Evolutionary conservation across 92 coral and sea anemone species (phyloP).

Genomic region (Palythoa grandis): DNA sequence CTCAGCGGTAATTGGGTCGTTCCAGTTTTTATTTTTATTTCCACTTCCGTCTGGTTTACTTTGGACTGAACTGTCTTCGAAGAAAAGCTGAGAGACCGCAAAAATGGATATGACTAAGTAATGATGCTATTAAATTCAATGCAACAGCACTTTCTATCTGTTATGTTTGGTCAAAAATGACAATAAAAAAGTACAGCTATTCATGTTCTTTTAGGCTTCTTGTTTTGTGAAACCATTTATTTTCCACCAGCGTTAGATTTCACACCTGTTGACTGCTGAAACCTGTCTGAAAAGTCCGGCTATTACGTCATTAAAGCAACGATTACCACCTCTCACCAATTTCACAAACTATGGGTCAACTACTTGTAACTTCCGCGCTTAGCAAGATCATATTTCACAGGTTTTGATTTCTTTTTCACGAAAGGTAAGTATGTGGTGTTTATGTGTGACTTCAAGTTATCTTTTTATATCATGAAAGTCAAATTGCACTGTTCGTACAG

Average conservation of each 20-base stretch:
- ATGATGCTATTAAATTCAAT: no score
- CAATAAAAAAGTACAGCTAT: no score
- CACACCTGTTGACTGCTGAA: conserved; percentile 20
- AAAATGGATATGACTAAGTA: no score
- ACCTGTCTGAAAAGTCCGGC: conserved; percentile 9
- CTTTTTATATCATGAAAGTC: neutral
- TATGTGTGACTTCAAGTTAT: neutral
- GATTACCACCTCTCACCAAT: neutral
- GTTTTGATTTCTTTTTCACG: neutral
- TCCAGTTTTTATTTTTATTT: no score
- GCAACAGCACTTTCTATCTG: neutral
- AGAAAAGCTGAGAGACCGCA: no score
- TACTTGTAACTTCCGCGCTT: neutral
- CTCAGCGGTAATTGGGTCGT: no score
- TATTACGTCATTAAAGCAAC: conserved; percentile 36
- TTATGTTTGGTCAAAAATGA: neutral
- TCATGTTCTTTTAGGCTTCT: neutral
- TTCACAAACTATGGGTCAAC: neutral
- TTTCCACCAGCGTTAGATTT: neutral
- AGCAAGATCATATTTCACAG: neutral
- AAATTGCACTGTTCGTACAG: neutral
- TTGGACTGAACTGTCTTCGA: no score
- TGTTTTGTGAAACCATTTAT: conserved; percentile 8
- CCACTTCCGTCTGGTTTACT: no score
- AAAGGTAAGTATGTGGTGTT: neutral